phyloP scores from a whole-genome alignment of 2,797 vertebrate species.

The Pachyuromys duprasi region DNA sequence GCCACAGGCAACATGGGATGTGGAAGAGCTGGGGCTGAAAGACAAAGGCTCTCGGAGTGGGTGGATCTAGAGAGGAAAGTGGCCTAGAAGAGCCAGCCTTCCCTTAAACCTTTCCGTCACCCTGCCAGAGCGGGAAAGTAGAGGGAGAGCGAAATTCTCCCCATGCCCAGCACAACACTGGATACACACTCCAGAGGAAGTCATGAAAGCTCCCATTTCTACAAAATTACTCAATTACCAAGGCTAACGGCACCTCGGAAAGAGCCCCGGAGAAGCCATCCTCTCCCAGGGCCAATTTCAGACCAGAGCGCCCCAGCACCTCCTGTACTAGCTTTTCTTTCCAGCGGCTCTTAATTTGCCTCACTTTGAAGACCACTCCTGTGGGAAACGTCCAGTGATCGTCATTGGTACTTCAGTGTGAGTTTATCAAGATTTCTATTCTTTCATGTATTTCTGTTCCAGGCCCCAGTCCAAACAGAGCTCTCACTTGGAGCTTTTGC shows the following conservation, averaged over 20 bases:
- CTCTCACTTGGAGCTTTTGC: not conserved
- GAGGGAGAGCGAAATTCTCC: not conserved
- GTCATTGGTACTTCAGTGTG: not conserved
- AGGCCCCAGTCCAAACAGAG: not conserved
- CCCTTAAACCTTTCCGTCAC: not conserved
- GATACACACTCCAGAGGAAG: not conserved
- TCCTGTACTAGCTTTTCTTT: not conserved
- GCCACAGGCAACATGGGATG: fast-evolving
- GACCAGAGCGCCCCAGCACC: not conserved
- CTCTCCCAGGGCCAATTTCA: not conserved
- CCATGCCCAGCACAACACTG: not conserved
- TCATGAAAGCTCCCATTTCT: not conserved
- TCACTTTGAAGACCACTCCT: not conserved
- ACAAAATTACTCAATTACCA: not conserved
- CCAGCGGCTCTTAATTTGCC: not conserved
- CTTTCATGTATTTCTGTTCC: not conserved
- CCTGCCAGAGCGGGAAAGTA: not conserved
- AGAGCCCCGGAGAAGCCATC: not conserved
- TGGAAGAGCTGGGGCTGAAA: not conserved
- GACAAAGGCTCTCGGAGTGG: not conserved
- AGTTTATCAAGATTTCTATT: not conserved
- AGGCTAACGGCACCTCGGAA: not conserved
- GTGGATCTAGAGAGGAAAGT: not conserved
- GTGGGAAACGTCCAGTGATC: not conserved
- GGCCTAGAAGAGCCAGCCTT: not conserved